A percentile compares a stretch with the other conserved stretches of the same genome.
Conservation (phyloP, 2,888 invertebrate species). For the Drosophila algonquin region DNA sequence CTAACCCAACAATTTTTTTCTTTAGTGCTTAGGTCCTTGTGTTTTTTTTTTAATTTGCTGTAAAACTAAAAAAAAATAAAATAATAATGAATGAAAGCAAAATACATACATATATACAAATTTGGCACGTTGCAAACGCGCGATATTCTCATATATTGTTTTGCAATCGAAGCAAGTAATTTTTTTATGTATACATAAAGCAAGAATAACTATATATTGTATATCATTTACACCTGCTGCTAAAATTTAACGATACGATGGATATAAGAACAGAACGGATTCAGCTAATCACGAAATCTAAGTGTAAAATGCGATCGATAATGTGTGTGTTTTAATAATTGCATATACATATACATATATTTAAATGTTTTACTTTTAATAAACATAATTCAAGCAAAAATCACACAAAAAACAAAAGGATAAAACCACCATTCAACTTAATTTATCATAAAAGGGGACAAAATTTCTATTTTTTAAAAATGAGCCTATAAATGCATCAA, state of each 20-base stretch:
- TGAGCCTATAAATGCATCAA: constrained; percentile 69
- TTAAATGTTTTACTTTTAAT: constrained; percentile 69
- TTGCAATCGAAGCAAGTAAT: constrained; percentile 60
- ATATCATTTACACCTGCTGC: constrained; percentile 74
- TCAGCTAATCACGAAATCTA: constrained; percentile 64
- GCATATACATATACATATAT: constrained; percentile 46
- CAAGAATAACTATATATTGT: constrained; percentile 55
- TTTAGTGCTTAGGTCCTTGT: constrained; percentile 61
- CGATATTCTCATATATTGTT: constrained; percentile 59
- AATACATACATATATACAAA: constrained; percentile 12
- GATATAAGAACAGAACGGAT: constrained; percentile 14
- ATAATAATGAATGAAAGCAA: constrained; percentile 20
- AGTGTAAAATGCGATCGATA: constrained; percentile 47
- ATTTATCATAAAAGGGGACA: constrained; percentile 63
- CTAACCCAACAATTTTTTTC: constrained; percentile 52
- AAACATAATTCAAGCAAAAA: constrained; percentile 32
- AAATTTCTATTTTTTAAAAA: constrained; percentile 70
- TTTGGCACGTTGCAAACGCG: constrained; percentile 68
- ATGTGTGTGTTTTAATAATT: constrained; percentile 51
- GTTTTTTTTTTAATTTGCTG: constrained; percentile 34
- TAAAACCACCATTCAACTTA: constrained; percentile 53
- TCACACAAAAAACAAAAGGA: constrained; percentile 6
- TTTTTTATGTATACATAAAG: constrained; percentile 41
- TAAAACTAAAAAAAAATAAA: constrained; percentile 3
- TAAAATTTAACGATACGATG: constrained; percentile 49